phyloP scores from a whole-genome alignment of 2,888 invertebrate genomes.

The Drosophila mayaguana region DNA sequence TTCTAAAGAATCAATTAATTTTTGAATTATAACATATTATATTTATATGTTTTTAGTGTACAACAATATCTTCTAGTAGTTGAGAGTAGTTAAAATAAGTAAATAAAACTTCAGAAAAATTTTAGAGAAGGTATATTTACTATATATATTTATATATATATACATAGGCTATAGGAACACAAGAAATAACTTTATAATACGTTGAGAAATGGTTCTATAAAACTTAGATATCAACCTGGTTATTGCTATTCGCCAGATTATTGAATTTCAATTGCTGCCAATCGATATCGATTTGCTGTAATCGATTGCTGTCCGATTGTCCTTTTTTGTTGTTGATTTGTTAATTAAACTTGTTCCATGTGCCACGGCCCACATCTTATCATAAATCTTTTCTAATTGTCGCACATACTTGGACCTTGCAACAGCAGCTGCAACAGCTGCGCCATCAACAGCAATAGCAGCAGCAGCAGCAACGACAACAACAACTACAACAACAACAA shows the following conservation, averaged over 20 bases:
- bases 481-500: conserved; percentile 48
- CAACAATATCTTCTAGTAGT: no score
- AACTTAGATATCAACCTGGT: no score
- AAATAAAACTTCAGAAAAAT: no score
- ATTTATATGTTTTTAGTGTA: no score
- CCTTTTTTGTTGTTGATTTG: background rate
- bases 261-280: background rate
- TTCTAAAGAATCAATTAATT: no score
- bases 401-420: conserved; percentile 22
- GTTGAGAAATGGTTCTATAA: no score
- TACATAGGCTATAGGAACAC: no score
- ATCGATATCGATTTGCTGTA: background rate
- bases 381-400: conserved; percentile 60
- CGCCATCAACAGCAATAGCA: background rate
- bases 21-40: no score
- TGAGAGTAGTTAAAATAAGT: no score
- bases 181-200: no score
- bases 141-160: no score
- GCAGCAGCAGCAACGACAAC: background rate
- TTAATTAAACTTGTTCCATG: conserved; percentile 1
- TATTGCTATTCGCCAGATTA: background rate
- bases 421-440: background rate
- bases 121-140: no score
- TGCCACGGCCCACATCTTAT: conserved; percentile 25
- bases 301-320: conserved; percentile 10